Evolutionary conservation across 1,140 invertebrate genomes (phyloP).

Genomic region (Brachionus paranguensis): DNA sequence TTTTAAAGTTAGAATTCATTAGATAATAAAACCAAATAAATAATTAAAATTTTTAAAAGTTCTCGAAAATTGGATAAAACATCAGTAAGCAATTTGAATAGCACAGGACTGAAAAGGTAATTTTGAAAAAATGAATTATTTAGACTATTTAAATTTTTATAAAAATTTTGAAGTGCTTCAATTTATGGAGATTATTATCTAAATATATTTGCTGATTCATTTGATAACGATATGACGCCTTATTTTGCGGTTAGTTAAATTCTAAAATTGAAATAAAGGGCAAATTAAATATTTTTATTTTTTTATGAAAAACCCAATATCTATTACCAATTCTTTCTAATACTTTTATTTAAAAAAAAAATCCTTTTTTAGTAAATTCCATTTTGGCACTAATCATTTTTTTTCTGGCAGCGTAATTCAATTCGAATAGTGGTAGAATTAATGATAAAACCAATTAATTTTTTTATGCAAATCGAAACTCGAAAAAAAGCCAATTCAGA

Average conservation of each 20-base stretch:
- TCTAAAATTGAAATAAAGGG: neutral
- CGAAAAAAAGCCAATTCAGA: too few relatives aligned
- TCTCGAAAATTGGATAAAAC: conserved; percentile 19
- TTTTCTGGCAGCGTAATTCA: too few relatives aligned
- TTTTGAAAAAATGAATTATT: neutral
- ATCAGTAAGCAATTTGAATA: conserved; percentile 15
- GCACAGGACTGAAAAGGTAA: conserved; percentile 14
- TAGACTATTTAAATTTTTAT: neutral
- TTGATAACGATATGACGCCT: conserved; percentile 55
- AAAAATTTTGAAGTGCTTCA: conserved; percentile 5
- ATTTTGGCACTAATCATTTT: too few relatives aligned
- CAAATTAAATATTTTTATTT: neutral
- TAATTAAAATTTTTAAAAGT: neutral
- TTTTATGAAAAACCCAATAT: too few relatives aligned
- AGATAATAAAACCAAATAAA: too few relatives aligned
- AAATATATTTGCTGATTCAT: conserved; percentile 43
- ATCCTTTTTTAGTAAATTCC: too few relatives aligned
- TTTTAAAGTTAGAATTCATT: too few relatives aligned
- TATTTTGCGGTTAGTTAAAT: conserved; percentile 47
- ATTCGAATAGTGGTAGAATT: too few relatives aligned
- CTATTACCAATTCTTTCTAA: too few relatives aligned
- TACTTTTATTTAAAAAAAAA: too few relatives aligned
- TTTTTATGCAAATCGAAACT: too few relatives aligned
- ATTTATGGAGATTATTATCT: conserved; percentile 41
- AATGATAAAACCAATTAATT: too few relatives aligned